A percentile compares a stretch with the other conserved stretches of the same genome.
These are phyloP conservation scores for Leptarthrus brevirostris DNA, from an alignment of 2,888 invertebrate genomes.

Conservation along the genomic window DNA sequence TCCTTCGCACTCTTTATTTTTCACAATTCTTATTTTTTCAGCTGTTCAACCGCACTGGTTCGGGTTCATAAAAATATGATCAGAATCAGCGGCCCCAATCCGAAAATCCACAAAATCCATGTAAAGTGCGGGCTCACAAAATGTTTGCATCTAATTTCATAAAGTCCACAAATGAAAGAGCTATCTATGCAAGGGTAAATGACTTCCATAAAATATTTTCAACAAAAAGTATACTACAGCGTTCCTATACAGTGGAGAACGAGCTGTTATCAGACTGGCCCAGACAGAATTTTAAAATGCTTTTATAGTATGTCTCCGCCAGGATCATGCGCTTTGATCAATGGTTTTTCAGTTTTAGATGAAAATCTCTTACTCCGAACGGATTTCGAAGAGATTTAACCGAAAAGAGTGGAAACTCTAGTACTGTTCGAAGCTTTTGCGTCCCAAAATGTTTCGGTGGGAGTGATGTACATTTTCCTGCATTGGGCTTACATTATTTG, in stretches of 20 bases:
- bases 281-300: slow-evolving; percentile 26
- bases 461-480: background rate
- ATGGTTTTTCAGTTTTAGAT: background rate
- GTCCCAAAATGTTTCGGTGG: slow-evolving; percentile 3
- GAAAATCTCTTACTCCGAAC: background rate
- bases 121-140: slow-evolving; percentile 10
- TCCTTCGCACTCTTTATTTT: too few species aligned
- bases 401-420: background rate
- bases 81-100: background rate
- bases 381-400: background rate
- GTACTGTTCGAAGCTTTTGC: background rate
- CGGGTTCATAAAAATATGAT: slow-evolving; percentile 11
- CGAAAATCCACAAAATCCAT: slow-evolving; percentile 6
- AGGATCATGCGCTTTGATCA: slow-evolving; percentile 12
- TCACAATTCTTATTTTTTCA: too few species aligned
- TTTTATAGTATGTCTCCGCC: slow-evolving; percentile 16
- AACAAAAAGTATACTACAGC: background rate
- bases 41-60: slow-evolving; percentile 11
- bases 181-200: slow-evolving; percentile 2
- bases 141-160: slow-evolving; percentile 34
- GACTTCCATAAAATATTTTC: background rate
- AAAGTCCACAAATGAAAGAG: background rate
- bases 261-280: slow-evolving; percentile 43
- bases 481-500: too few species aligned
- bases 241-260: slow-evolving; percentile 12